Base-by-base conservation (phyloP, 2,888 invertebrate species). In the Aleiodes testaceus region DNA sequence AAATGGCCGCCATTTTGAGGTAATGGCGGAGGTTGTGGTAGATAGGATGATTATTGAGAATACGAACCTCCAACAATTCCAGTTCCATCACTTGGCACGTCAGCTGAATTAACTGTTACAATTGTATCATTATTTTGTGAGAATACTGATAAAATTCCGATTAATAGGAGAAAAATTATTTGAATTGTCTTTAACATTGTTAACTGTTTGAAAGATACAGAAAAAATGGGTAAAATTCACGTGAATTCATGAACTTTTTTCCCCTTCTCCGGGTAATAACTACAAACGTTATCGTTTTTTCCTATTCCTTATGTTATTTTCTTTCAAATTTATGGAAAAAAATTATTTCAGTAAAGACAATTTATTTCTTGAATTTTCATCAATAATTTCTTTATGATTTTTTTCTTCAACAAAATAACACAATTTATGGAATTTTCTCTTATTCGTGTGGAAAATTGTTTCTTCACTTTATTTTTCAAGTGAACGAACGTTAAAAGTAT, bases 161-260 rank as follows among this genome's bases (percentile, higher is more conserved):
- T 14, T 49, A 73, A 9, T 20, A 76, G 20, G 18, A 75, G 30
- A 12, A 70, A 47, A 45, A 74, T 30, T 45, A 68, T 30, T 7
- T 30, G 47, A 44, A 74, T 53, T 72, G 47, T 42, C 59, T 66
- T 73, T 9, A 63, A 69, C 78, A 78, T 78, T 71, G 75, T 72
- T 59, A 65, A 72, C 65, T 66, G 67, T 72, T 59, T 65, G 26
- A 52, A 1, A 30, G 18, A 55, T 53, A 65, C 69, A 65, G 44
- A 49, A 67, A 73, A 30, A 50, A 64, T 53, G 45, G 30, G 30
- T 6, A 44, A 47, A 73, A 72, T 69, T 44, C 66, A 26, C 16
- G n/a, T 36, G 59, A 59, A 59, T 59, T 42, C 16, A 7, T 12
- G 72, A 69, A 68, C 72, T 74, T 75, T 66, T 66, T 69, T 68